These are phyloP conservation scores for Peribatodes rhomboidaria DNA, from an alignment of 2,888 invertebrate genomes.

Conservation along the genomic window DNA sequence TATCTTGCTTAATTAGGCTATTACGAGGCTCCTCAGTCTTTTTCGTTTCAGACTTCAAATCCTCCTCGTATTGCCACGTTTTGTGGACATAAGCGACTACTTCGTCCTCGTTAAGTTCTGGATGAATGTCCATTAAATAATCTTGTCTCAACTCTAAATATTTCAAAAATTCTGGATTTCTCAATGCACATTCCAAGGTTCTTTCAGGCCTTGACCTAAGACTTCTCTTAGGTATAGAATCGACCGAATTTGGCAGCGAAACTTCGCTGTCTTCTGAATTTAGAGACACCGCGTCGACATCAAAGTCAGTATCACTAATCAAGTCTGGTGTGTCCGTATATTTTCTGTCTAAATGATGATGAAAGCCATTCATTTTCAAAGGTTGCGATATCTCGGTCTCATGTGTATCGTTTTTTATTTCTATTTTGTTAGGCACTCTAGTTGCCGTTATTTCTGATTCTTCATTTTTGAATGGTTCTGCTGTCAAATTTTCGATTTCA, in stretches of 20 bases:
- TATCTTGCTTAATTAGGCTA: constrained; percentile 44
- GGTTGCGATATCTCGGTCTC: constrained; percentile 34
- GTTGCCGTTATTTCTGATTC: constrained; percentile 1
- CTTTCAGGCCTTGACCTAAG: constrained; percentile 48
- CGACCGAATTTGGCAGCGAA: constrained; percentile 41
- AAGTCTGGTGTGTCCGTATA: constrained; percentile 33
- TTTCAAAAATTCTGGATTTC: constrained; percentile 76
- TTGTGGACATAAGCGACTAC: constrained; percentile 78
- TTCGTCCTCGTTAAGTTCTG: constrained; percentile 76
- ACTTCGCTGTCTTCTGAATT: constrained; percentile 59
- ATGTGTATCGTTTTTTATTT: constrained; percentile 8
- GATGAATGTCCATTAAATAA: constrained; percentile 78
- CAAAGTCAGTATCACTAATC: constrained; percentile 46
- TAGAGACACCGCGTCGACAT: constrained; percentile 52
- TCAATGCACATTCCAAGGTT: constrained; percentile 47
- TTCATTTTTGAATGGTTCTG: not conserved
- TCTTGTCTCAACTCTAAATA: constrained; percentile 81
- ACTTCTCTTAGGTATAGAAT: constrained; percentile 52
- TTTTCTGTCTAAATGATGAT: constrained; percentile 16
- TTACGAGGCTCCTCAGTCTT: constrained; percentile 60
- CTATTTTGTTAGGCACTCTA: constrained; percentile 9
- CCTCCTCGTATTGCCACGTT: constrained; percentile 79
- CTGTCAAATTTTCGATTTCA: not conserved
- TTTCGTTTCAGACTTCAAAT: constrained; percentile 65
- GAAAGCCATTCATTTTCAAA: constrained; percentile 34